Evolutionary conservation across 1,140 invertebrate species (phyloP).

Genomic region (Antheraea pernyi): DNA sequence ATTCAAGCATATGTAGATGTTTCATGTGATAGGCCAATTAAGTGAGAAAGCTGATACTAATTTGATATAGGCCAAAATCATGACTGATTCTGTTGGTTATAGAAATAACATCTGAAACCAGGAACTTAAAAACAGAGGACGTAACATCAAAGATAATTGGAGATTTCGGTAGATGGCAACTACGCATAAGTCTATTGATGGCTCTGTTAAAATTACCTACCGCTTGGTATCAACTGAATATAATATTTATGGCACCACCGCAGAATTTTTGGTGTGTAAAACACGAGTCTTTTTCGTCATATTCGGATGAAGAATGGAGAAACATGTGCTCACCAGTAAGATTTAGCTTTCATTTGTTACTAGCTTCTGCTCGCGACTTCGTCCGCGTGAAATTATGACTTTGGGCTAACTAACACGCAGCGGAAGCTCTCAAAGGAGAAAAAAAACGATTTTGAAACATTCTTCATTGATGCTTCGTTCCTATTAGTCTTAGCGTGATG

Average conservation of each 20-base stretch:
- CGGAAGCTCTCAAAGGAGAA: too few relatives aligned
- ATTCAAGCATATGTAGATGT: neutral
- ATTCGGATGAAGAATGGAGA: slow-evolving; percentile 60
- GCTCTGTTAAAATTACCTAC: slow-evolving; percentile 85
- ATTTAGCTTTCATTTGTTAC: slow-evolving; percentile 5
- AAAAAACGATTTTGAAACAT: too few relatives aligned
- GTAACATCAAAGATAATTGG: slow-evolving; percentile 80
- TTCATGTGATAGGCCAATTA: neutral
- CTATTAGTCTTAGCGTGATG: too few relatives aligned
- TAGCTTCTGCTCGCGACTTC: too few relatives aligned
- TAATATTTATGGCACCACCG: slow-evolving; percentile 83
- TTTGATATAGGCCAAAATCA: neutral
- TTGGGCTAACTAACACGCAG: too few relatives aligned
- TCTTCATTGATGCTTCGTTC: too few relatives aligned
- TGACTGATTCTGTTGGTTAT: neutral
- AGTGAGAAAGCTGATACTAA: neutral
- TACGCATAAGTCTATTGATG: slow-evolving; percentile 81
- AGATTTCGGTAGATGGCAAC: slow-evolving; percentile 85
- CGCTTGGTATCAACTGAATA: slow-evolving; percentile 81
- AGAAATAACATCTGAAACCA: neutral
- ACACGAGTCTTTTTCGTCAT: slow-evolving; percentile 42
- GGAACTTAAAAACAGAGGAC: slow-evolving; percentile 29
- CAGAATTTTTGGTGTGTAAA: slow-evolving; percentile 77
- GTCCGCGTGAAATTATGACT: too few relatives aligned
- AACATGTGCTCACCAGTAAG: slow-evolving; percentile 63